Percentiles rank a stretch among this genome's conserved stretches.
Conservation (phyloP, 1,140 invertebrate species). For the Drosophila sp. region DNA sequence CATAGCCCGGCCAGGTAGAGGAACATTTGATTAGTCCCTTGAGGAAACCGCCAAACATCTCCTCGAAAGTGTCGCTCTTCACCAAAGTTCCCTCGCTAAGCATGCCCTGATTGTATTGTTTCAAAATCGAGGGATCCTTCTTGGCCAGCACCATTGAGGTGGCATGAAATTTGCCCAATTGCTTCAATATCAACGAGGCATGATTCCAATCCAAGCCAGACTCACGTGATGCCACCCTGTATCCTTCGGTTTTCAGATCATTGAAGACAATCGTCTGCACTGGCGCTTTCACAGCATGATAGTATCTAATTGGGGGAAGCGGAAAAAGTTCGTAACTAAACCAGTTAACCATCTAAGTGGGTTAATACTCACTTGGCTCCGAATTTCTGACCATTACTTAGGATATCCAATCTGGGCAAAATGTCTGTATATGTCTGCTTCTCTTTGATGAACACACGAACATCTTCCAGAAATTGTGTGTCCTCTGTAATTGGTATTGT, state of each 20-base stretch:
- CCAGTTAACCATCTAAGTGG: no score
- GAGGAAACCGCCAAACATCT: conserved; percentile 65
- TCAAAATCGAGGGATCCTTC: conserved; percentile 66
- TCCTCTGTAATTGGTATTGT: conserved; percentile 71
- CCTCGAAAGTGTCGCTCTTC: conserved; percentile 56
- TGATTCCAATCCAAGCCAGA: conserved; percentile 73
- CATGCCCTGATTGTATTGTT: conserved; percentile 65
- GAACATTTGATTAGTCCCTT: conserved; percentile 62
- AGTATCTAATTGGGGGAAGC: conserved; percentile 82
- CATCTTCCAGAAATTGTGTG: conserved; percentile 71
- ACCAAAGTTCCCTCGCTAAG: conserved; percentile 61
- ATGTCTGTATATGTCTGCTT: conserved; percentile 73
- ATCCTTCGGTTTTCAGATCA: conserved; percentile 70
- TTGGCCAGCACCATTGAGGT: conserved; percentile 76
- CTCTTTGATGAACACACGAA: conserved; percentile 72
- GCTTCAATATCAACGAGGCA: conserved; percentile 59
- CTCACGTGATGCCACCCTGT: conserved; percentile 61
- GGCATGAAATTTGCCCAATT: conserved; percentile 76
- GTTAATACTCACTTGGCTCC: conserved; percentile 61
- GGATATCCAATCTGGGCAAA: conserved; percentile 64
- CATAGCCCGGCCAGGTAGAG: conserved; percentile 63
- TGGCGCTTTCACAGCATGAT: conserved; percentile 73
- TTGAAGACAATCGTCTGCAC: conserved; percentile 78
- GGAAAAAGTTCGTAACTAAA: background rate
- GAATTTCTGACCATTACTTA: conserved; percentile 57